These are phyloP conservation scores for Pseudorectes ferrugineus DNA, from an alignment of 2,113 vertebrate genomes.

Conservation along the genomic window DNA sequence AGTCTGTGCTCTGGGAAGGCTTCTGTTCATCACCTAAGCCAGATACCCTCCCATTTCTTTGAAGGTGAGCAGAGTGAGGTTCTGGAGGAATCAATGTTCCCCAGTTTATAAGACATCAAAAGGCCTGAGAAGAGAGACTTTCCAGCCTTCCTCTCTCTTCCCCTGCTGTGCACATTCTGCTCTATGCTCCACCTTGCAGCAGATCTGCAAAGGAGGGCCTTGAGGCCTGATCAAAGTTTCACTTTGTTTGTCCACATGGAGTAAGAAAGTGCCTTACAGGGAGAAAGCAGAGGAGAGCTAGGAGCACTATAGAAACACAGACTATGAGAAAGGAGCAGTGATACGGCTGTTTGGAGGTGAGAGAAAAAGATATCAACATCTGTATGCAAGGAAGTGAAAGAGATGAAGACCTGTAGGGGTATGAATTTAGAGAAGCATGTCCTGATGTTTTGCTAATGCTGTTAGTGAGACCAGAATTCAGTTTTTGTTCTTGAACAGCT, in stretches of 20 bases:
- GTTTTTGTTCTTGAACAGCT: background rate
- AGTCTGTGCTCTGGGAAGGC: background rate
- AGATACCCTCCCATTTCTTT: background rate
- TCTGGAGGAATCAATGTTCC: background rate
- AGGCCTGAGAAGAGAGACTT: background rate
- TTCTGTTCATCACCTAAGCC: background rate
- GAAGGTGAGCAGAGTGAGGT: background rate
- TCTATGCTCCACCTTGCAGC: background rate
- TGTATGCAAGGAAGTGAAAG: background rate
- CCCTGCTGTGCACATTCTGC: accelerated
- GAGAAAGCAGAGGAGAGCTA: background rate
- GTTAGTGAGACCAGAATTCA: background rate
- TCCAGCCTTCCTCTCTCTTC: background rate
- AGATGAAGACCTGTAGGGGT: background rate
- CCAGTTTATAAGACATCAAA: background rate
- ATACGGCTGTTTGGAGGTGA: accelerated
- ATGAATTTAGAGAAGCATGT: background rate
- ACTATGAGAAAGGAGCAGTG: background rate
- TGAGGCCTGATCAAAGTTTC: background rate
- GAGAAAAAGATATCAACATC: background rate
- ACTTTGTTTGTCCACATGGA: background rate
- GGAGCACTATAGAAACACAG: background rate
- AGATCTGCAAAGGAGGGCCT: background rate
- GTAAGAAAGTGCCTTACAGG: background rate
- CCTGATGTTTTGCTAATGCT: background rate